Evolutionary conservation across 1,140 invertebrate genomes (phyloP), one percentile per base, ranked within the genome.

Genomic region (Drosophila gunungcola): DNA sequence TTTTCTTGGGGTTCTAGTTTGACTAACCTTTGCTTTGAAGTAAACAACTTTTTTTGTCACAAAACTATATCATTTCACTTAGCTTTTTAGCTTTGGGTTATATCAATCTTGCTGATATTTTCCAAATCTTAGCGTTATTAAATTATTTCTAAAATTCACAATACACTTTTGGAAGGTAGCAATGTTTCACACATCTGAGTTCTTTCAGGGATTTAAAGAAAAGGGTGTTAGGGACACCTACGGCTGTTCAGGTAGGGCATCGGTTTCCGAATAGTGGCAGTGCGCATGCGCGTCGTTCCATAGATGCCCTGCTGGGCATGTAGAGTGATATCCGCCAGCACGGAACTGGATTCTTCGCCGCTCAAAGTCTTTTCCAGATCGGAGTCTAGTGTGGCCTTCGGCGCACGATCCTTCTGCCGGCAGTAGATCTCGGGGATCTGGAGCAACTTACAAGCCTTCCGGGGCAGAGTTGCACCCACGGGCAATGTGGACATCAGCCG

Each of bases 181-280:
- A 2, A 21, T 48, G 7, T 48, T 11, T 29, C 46, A 48, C 46
- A 48, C 46, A 13, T n/a, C 25, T 48, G 3, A 29, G 27, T 29
- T 29, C 12, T 13, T 41, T 29, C 25, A 12, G 11, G 5, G 39
- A 32, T 12, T 51, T 2, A 39, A 10, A 34, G 9, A 27, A 34
- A 62, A 62, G 21, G 56, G 21, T 9, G n/a, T 39, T 3, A 52
- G 27, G 12, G 68, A 89, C 67, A 91, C 90, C 78, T 91, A 91
- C 90, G 80, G 67, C 90, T 91, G 74, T 90, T 91, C 56, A 91
- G 51, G 57, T 91, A 91, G 2, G 90, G 90, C 90, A 89, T 91
- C 10, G 90, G 90, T 43, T 91, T 91, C 46, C 90, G 53, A 54
- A 91, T 91, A 2, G 90, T 91, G 6, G 90, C 90, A 0, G 90